phyloP scores from a whole-genome alignment of 1,140 invertebrate species.

The Anastrepha ludens region DNA sequence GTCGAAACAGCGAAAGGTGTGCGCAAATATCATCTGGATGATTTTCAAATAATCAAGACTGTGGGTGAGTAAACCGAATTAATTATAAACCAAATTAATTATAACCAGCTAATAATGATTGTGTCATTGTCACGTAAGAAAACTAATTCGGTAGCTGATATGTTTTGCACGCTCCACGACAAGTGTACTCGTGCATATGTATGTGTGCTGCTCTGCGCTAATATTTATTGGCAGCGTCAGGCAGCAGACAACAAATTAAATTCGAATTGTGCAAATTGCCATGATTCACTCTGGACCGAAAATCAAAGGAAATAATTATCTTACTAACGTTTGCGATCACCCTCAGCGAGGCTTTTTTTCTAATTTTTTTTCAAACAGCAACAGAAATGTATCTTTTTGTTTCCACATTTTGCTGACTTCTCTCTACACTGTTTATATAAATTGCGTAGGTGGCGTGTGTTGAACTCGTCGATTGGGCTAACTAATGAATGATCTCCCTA shows the following conservation, averaged over 20 bases:
- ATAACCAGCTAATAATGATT: background rate
- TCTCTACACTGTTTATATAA: background rate
- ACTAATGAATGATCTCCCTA: background rate
- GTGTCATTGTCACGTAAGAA: background rate
- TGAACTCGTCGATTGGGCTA: slow-evolving; percentile 4
- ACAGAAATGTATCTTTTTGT: background rate
- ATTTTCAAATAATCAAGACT: slow-evolving; percentile 87
- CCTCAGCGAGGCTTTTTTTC: background rate
- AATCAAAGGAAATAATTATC: slow-evolving; percentile 21
- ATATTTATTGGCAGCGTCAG: slow-evolving; percentile 25
- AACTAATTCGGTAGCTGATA: background rate
- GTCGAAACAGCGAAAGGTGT: slow-evolving; percentile 79
- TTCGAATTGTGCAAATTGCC: slow-evolving; percentile 12
- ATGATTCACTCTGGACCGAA: background rate
- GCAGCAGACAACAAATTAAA: slow-evolving; percentile 8
- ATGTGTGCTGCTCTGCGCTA: background rate
- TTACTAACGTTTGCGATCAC: background rate
- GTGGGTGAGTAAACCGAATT: slow-evolving; percentile 80
- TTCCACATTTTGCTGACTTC: background rate
- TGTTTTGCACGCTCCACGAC: slow-evolving; percentile 1
- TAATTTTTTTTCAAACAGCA: background rate
- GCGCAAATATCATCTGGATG: slow-evolving; percentile 83
- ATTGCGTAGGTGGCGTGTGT: slow-evolving; percentile 16
- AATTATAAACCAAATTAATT: background rate
- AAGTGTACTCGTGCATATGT: background rate